Evolutionary conservation across 2,797 vertebrate genomes (phyloP).

Genomic region (Otolemur crassicaudatus): DNA sequence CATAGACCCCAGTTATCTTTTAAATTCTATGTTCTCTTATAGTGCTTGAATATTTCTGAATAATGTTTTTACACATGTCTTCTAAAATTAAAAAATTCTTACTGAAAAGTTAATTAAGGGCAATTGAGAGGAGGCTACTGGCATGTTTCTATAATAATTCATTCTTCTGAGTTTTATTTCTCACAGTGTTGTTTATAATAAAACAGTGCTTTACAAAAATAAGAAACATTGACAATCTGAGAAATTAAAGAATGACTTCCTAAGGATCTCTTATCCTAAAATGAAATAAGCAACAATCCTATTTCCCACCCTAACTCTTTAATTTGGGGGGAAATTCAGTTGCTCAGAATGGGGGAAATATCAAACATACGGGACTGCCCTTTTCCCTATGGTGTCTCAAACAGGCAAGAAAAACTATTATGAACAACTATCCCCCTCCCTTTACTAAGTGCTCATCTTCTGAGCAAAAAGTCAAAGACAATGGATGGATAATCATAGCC

Average conservation of each 20-base stretch:
- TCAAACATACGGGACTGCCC: not conserved
- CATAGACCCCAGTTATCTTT: not conserved
- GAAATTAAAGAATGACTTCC: not conserved
- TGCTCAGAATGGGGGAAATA: not conserved
- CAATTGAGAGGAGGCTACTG: not conserved
- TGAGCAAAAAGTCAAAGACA: not conserved
- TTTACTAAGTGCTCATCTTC: not conserved
- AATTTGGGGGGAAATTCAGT: not conserved
- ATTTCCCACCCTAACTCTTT: not conserved
- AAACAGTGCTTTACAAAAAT: not conserved
- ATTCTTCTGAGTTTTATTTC: not conserved
- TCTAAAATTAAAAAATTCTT: not conserved
- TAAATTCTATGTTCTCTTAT: not conserved
- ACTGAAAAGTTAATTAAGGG: not conserved
- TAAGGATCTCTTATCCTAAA: not conserved
- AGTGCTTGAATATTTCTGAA: not conserved
- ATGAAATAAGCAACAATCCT: conserved; percentile 16
- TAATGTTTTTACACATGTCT: not conserved
- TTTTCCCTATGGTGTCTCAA: not conserved
- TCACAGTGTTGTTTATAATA: not conserved
- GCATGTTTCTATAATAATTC: not conserved
- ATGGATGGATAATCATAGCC: not conserved
- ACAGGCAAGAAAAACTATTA: not conserved
- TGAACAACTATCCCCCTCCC: not conserved
- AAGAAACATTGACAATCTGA: not conserved